Evolutionary conservation across 2,113 vertebrate genomes (phyloP), one percentile per base, ranked within the genome.

Genomic region (Tympanuchus pallidicinctus): DNA sequence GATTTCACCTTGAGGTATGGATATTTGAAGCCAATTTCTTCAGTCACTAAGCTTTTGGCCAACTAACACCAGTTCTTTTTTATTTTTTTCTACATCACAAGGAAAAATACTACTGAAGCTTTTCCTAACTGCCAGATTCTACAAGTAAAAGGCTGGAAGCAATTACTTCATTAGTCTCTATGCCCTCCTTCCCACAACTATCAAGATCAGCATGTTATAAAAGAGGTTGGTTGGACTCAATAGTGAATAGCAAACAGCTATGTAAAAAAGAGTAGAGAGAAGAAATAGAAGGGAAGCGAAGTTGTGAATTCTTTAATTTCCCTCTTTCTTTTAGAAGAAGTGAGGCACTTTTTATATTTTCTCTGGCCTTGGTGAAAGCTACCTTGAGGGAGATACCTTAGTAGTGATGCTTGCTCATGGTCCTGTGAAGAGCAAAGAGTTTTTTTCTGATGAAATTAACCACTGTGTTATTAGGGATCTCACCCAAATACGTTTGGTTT

Each of bases 21-120:
- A 63, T 22, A 57, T 38, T 66, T 69, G 66, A 34, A 88, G 43
- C 34, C 0, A 1, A 43, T 79, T 89, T 88, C 82, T 50, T 88
- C 82, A 79, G 43, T 52, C 87, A 30, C 57, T 34, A 76, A 91
- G 92, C 21, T 92, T 72, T 86, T 86, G 64, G 88, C 79, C 45
- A 88, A 88, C 75, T 25, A 82, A 15, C 64, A 74, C 12, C 5
- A 5, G 20, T 4, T 67, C 40, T 50, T 69, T 28, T 36, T 65
- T 54, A 30, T 8, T 54, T 19, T 76, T 60, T 6, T 32, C 10
- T 30, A 40, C 74, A 42, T 84, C 40, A 20, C 16, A 63, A 86
- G 30, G 12, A 40, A 78, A 90, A 87, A 40, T 13, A 59, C 11
- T 15, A 36, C 8, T 80, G 63, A 87, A 79, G 13, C 8, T 79